phyloP scores from a whole-genome alignment of 2,113 vertebrate species.

The Atractosteus spatula region DNA sequence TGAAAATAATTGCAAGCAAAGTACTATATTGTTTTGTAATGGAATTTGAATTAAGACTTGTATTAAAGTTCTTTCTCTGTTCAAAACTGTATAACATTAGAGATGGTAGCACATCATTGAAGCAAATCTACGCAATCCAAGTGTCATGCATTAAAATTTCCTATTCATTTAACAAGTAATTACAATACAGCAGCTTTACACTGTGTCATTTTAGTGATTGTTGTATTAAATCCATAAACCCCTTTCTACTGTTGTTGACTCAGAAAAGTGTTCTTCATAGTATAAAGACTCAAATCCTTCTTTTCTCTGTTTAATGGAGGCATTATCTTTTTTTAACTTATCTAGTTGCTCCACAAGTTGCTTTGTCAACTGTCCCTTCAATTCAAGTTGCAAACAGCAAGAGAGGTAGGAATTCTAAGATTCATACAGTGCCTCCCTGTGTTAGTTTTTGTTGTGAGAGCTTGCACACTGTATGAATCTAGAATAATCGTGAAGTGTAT shows the following conservation, averaged over 20 bases:
- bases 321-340: constrained; percentile 60
- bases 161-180: too few species aligned
- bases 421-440: constrained; percentile 71
- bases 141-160: too few species aligned
- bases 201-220: too few species aligned
- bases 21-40: too few species aligned
- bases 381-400: constrained; percentile 95
- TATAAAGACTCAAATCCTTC: constrained; percentile 20
- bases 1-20: too few species aligned
- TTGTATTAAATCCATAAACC: neutral
- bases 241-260: neutral
- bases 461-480: constrained; percentile 75
- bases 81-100: too few species aligned
- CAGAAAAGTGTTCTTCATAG: neutral
- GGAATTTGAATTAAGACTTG: too few species aligned
- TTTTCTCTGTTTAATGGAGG: constrained; percentile 30
- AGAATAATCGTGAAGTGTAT: constrained; percentile 70
- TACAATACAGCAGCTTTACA: too few species aligned
- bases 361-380: constrained; percentile 89
- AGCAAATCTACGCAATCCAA: too few species aligned
- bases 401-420: constrained; percentile 91
- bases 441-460: constrained; percentile 61
- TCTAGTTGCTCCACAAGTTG: constrained; percentile 90
- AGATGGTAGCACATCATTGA: too few species aligned
- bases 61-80: too few species aligned